Conservation (phyloP, 2,113 vertebrate genomes). For the Chaetops frenatus region DNA sequence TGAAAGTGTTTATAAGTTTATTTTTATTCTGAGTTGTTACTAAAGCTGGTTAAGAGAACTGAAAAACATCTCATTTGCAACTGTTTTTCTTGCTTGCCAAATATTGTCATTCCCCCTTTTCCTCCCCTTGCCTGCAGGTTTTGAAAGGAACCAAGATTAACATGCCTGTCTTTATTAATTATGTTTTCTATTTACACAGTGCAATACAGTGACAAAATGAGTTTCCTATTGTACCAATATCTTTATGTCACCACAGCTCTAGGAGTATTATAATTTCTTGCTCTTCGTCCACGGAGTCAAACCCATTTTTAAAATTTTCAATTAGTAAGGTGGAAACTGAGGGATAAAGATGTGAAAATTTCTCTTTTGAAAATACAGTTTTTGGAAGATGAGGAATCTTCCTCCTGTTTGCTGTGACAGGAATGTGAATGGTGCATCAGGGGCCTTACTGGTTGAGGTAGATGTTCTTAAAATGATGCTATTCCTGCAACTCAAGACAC, state of each 20-base stretch:
- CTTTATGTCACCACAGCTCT: background rate
- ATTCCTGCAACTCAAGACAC: background rate
- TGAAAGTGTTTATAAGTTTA: slow-evolving; percentile 20
- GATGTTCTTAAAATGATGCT: background rate
- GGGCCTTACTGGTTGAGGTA: background rate
- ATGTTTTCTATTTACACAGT: background rate
- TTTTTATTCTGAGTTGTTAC: slow-evolving; percentile 25
- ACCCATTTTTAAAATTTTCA: background rate
- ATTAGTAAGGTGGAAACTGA: background rate
- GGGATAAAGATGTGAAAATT: background rate
- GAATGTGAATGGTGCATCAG: background rate
- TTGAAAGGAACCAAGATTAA: slow-evolving; percentile 8
- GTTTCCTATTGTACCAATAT: background rate
- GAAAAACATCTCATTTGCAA: background rate
- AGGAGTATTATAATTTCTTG: background rate
- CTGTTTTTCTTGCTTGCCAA: slow-evolving; percentile 6
- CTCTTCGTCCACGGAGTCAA: background rate
- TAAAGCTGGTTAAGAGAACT: background rate
- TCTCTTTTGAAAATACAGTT: background rate
- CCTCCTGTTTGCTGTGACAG: background rate
- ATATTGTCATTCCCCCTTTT: slow-evolving; percentile 6
- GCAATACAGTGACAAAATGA: background rate
- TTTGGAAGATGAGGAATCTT: background rate
- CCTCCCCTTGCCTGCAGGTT: background rate
- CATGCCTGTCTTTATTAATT: slow-evolving; percentile 34